Conservation (phyloP, 2,113 vertebrate species). For the Scomber colias region DNA sequence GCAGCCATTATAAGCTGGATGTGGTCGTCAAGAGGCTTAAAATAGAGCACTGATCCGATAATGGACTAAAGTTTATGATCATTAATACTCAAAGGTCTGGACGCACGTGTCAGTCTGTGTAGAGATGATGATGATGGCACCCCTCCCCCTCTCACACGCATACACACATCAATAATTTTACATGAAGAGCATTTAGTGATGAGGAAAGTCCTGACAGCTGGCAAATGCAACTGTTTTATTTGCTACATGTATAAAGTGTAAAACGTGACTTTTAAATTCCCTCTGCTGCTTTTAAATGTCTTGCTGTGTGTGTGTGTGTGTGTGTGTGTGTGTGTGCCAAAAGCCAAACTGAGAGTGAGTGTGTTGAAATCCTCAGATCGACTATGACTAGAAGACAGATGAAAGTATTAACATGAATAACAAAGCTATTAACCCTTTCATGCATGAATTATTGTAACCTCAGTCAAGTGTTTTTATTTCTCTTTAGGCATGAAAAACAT, state of each 20-base stretch:
- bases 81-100: constrained; percentile 69
- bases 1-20: constrained; percentile 65
- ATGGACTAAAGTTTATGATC: constrained; percentile 77
- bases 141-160: background rate
- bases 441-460: too few species aligned
- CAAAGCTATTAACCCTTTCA: too few species aligned
- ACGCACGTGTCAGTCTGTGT: constrained; percentile 59
- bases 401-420: too few species aligned
- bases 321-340: constrained; percentile 13
- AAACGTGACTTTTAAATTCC: constrained; percentile 13
- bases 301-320: constrained; percentile 2
- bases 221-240: constrained; percentile 13
- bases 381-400: too few species aligned
- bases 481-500: too few species aligned
- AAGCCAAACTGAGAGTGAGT: too few species aligned
- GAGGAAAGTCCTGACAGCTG: constrained; percentile 39
- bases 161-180: constrained; percentile 1
- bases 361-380: too few species aligned
- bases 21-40: constrained; percentile 64
- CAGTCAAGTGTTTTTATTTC: too few species aligned
- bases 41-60: constrained; percentile 75
- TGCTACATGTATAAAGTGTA: background rate
- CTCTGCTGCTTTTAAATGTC: constrained; percentile 32
- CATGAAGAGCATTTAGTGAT: constrained; percentile 21
- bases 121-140: constrained; percentile 8